Percentiles rank a stretch among this genome's conserved stretches.
These are phyloP conservation scores for Pelecanus crispus DNA, from an alignment of 2,113 vertebrate species.

Conservation along the genomic window DNA sequence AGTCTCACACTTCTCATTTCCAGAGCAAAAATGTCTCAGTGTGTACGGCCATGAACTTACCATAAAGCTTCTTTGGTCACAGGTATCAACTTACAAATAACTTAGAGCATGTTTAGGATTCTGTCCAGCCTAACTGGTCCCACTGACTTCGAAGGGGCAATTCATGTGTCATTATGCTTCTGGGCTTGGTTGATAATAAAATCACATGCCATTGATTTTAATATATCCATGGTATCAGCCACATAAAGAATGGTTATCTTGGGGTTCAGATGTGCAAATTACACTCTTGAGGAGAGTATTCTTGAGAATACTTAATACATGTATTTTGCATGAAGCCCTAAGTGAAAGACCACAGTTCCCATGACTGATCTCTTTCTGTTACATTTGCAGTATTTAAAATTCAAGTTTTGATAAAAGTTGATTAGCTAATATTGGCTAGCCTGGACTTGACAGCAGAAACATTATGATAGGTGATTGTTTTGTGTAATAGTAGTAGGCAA, in stretches of 20 bases:
- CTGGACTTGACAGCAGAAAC: not conserved
- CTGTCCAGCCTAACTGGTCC: not conserved
- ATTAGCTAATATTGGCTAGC: not conserved
- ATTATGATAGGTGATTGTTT: not conserved
- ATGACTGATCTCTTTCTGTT: not conserved
- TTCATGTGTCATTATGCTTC: not conserved
- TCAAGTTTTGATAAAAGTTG: not conserved
- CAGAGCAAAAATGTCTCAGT: not conserved
- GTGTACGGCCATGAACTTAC: not conserved
- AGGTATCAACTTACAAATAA: not conserved
- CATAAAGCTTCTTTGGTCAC: not conserved
- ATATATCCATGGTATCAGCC: not conserved
- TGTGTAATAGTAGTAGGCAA: not conserved
- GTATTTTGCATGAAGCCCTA: not conserved
- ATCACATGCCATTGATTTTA: not conserved
- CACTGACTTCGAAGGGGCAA: not conserved
- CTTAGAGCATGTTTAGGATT: not conserved
- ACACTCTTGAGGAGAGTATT: not conserved
- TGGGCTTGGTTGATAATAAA: not conserved
- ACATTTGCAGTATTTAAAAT: not conserved
- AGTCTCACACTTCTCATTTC: not conserved
- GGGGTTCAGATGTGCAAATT: not conserved
- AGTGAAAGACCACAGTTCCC: not conserved
- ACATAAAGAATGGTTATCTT: not conserved
- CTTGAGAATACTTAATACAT: not conserved